Evolutionary conservation across 2,113 vertebrate genomes (phyloP).

Genomic region (Ophiodon elongatus): DNA sequence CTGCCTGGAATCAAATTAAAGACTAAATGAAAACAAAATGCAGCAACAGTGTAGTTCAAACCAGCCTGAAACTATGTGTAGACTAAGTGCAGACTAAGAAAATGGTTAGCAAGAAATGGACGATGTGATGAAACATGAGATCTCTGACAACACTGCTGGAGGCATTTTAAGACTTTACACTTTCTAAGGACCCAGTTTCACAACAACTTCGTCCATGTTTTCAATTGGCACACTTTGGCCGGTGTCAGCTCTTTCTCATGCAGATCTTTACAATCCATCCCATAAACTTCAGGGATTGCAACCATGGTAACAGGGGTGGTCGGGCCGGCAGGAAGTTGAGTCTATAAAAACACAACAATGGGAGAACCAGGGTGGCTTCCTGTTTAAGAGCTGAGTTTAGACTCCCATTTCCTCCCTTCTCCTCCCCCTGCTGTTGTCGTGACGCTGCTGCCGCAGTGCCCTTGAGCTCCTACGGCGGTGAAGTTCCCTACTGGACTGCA

Average conservation of each 20-base stretch:
- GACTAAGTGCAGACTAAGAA: neutral
- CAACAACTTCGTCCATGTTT: neutral
- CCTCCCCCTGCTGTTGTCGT: conserved; percentile 43
- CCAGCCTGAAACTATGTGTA: neutral
- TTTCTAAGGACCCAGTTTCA: neutral
- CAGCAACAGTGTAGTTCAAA: too few species aligned
- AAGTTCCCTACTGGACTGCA: conserved; percentile 2
- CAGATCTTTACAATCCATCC: conserved; percentile 55
- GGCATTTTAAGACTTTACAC: neutral
- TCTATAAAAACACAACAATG: conserved; percentile 85
- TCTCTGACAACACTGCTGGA: neutral
- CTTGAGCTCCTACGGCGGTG: conserved; percentile 31
- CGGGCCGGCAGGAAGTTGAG: conserved; percentile 75
- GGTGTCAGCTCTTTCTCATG: conserved; percentile 10
- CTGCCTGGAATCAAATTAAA: neutral
- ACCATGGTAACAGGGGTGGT: conserved; percentile 65
- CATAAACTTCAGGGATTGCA: conserved; percentile 66
- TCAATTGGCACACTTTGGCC: conserved; percentile 13
- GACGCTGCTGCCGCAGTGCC: conserved; percentile 63
- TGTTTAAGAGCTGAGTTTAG: conserved; percentile 82
- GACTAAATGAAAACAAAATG: neutral
- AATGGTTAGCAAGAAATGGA: neutral
- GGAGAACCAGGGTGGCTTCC: conserved; percentile 78
- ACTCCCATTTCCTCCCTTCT: conserved; percentile 74
- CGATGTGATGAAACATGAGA: neutral